A percentile compares a stretch with the other conserved stretches of the same genome.
Conservation (phyloP, 1,140 invertebrate species). For the Thereuonema tuberculata region DNA sequence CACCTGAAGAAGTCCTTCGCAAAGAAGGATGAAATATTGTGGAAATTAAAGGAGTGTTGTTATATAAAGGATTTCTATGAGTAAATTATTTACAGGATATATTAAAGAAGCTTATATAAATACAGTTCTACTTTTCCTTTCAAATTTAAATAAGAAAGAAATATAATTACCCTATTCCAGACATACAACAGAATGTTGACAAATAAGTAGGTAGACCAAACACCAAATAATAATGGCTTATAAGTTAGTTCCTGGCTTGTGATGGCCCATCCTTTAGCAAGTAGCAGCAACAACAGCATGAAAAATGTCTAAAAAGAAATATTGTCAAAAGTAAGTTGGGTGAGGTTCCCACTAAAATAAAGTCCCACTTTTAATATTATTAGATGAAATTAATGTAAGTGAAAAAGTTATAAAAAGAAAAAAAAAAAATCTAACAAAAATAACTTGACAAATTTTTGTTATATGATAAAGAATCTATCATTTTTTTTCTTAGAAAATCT, state of each 20-base stretch:
- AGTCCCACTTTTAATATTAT: constrained; percentile 5
- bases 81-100: too few relatives aligned
- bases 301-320: constrained; percentile 68
- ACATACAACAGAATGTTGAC: constrained; percentile 84
- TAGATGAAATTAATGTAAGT: not conserved
- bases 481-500: too few relatives aligned
- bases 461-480: too few relatives aligned
- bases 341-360: too few relatives aligned
- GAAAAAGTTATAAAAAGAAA: too few relatives aligned
- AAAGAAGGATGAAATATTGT: too few relatives aligned
- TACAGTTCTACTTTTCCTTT: not conserved
- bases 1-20: too few relatives aligned
- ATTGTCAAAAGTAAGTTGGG: not conserved
- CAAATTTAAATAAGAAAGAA: not conserved
- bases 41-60: too few relatives aligned
- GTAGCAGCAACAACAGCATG: constrained; percentile 79
- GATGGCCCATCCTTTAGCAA: constrained; percentile 95
- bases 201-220: constrained; percentile 82
- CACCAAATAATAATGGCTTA: constrained; percentile 70
- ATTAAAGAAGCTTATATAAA: not conserved
- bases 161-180: constrained; percentile 75
- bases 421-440: too few relatives aligned
- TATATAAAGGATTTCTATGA: too few relatives aligned
- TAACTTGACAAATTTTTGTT: too few relatives aligned
- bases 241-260: constrained; percentile 72